Base-by-base conservation (phyloP, 30 jellyfish, hydroid and myxozoan species). In the Cassiopea andromeda region DNA sequence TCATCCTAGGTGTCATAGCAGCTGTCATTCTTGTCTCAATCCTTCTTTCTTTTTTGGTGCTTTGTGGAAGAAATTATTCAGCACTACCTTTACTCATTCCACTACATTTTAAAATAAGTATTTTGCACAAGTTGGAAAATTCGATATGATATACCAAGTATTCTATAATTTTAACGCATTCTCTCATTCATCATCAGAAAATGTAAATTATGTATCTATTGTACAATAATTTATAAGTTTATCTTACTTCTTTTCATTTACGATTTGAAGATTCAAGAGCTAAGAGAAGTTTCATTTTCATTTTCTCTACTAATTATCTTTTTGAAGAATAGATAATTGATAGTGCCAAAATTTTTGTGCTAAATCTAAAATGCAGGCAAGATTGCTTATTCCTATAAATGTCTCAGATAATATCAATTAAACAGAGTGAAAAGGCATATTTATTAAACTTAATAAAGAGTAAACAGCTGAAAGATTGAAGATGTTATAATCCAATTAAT, bases 161-260 rank as follows among this genome's bases (percentile, higher is more conserved):
- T 64, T 75, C 6, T 9, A 58, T 58, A 48, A 59, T n/a, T 58
- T 64, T 66, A 46, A 82, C 50, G 90, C 90, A 82, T 69, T 61
- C 79, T 44, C 71, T 64, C 90, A 82, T 82, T 67, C 90, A 82
- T 47, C 74, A 16, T 82, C 16, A 60, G 89, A 69, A 82, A 45
- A 48, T 82, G 76, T 82, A 69, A 45, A 82, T 82, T 82, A 64
- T 82, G 82, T 82, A 82, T 82, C 82, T 82, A 82, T 19, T 64
- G 90, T 66, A 82, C 60, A 54, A 46, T 72, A 72, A 72, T 72
- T 72, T 44, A 72, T 72, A 72, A 2, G 27, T 47, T 49, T 75
- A 44, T 68, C 46, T 75, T 46, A 69, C 84, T 75, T 75, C 84
- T 44, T 7, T 27, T 19, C 1, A 19, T 2, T 70, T 19, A 18